Base-by-base conservation (phyloP, 2,113 vertebrate genomes). In the Bostrychus sinensis region DNA sequence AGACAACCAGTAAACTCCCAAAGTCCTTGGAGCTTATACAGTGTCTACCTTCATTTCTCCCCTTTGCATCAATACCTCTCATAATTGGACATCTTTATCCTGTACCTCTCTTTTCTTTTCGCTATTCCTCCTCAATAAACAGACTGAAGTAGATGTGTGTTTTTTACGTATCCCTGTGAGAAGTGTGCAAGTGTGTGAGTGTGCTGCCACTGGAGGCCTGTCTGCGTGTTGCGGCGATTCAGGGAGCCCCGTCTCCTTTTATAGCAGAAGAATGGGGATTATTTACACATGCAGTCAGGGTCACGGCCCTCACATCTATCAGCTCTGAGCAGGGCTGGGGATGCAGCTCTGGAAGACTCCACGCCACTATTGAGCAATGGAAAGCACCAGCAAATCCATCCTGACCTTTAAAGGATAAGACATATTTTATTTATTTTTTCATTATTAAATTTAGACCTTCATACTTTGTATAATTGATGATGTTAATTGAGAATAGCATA, bases 181-280 rank as follows among this genome's bases (percentile, higher is more conserved):
- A 48, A 13, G 7, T 23, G 9, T 22, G 17, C n/a, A 10, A 42
- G 19, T 20, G 26, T 26, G 13, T 14, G 50, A 48, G 57, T 20
- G 78, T 65, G 68, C 70, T 89, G 90, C 91, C 91, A 92, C 78
- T 75, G 83, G 86, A 89, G 78, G 89, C 82, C 81, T 78, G 70
- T 67, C 23, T 80, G 70, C 53, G 53, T 89, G 91, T 93, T 94
- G 91, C 84, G 55, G 83, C 88, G 93, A 90, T 86, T 92, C 92
- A 90, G 81, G 73, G 72, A 87, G 83, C 86, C 91, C 90, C 84
- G 86, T 92, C 85, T 94, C 96, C 94, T 96, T 98, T 96, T 97
- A 98, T 95, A 97, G 95, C 88, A 94, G 84, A 93, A 94, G 92
- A 89, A 88, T 91, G 89, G 85, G 87, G 92, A 93, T 92, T 92